A percentile compares a stretch with the other conserved stretches of the same genome.
These are phyloP conservation scores for Serripes groenlandicus DNA, from an alignment of 2,888 invertebrate species.

Conservation along the genomic window DNA sequence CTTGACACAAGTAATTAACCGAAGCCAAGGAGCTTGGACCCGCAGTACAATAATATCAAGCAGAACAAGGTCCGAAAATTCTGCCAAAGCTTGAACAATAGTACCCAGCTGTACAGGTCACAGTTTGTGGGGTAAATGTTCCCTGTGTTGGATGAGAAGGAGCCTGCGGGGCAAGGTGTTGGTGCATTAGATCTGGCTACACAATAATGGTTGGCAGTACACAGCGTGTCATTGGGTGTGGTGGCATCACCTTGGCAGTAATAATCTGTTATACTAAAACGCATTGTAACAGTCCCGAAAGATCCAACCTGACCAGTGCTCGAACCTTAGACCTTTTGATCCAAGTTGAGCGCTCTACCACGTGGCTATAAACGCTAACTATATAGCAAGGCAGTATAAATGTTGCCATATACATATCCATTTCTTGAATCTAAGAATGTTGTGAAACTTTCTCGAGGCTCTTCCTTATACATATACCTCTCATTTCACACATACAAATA, in stretches of 20 bases:
- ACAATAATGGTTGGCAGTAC: slow-evolving; percentile 82
- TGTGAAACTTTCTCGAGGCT: too few species aligned
- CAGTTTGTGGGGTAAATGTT: slow-evolving; percentile 80
- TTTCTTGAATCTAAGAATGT: too few species aligned
- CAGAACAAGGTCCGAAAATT: slow-evolving; percentile 80
- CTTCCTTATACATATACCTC: too few species aligned
- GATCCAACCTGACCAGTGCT: too few species aligned
- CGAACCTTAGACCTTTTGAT: too few species aligned
- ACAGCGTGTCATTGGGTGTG: slow-evolving; percentile 77
- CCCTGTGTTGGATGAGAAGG: slow-evolving; percentile 77
- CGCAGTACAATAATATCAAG: slow-evolving; percentile 93
- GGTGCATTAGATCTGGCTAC: slow-evolving; percentile 75
- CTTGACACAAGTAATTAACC: slow-evolving; percentile 82
- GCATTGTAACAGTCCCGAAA: too few species aligned
- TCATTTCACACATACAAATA: too few species aligned
- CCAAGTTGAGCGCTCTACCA: too few species aligned
- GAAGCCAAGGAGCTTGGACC: too few species aligned
- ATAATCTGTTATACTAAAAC: slow-evolving; percentile 63
- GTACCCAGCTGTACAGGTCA: slow-evolving; percentile 80
- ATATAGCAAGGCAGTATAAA: too few species aligned
- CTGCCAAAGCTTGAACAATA: slow-evolving; percentile 82
- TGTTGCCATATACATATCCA: too few species aligned
- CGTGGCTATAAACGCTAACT: too few species aligned
- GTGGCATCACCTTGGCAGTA: slow-evolving; percentile 81
- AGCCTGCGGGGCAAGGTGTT: slow-evolving; percentile 83